A percentile compares a stretch with the other conserved stretches of the same genome.
These are phyloP conservation scores for Drosophila paracracens DNA, from an alignment of 2,888 invertebrate genomes.

Conservation along the genomic window DNA sequence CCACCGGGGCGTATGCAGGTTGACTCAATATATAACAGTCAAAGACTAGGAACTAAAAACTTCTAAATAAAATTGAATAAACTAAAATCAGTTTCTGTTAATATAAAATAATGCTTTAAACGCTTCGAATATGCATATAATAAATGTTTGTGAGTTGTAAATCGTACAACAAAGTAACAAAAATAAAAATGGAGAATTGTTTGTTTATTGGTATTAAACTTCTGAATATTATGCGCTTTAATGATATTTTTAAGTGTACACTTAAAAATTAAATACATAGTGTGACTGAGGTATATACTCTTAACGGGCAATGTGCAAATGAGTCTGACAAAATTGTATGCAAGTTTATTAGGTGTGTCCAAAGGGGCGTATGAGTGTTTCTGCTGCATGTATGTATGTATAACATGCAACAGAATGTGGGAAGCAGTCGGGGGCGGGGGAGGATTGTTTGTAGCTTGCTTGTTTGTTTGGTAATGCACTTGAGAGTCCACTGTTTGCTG, in stretches of 20 bases:
- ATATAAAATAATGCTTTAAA: background rate
- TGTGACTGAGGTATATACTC: background rate
- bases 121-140: background rate
- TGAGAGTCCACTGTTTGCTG: slow-evolving; percentile 58
- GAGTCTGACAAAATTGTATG: slow-evolving; percentile 21
- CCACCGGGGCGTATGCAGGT: slow-evolving; percentile 36
- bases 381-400: slow-evolving; percentile 9
- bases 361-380: slow-evolving; percentile 49
- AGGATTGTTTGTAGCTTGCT: background rate
- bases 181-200: background rate
- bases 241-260: slow-evolving; percentile 2
- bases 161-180: background rate
- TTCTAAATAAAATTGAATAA: background rate
- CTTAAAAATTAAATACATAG: background rate
- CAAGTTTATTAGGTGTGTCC: slow-evolving; percentile 49
- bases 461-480: slow-evolving; percentile 54
- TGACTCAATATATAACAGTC: slow-evolving; percentile 7
- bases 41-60: background rate
- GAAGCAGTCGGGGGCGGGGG: background rate
- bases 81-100: background rate
- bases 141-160: background rate
- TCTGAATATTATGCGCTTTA: slow-evolving; percentile 2
- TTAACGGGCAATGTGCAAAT: slow-evolving; percentile 13
- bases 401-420: background rate
- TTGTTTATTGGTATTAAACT: background rate